Evolutionary conservation across 2,888 invertebrate genomes (phyloP).

Genomic region (Drosophila subsilvestris): DNA sequence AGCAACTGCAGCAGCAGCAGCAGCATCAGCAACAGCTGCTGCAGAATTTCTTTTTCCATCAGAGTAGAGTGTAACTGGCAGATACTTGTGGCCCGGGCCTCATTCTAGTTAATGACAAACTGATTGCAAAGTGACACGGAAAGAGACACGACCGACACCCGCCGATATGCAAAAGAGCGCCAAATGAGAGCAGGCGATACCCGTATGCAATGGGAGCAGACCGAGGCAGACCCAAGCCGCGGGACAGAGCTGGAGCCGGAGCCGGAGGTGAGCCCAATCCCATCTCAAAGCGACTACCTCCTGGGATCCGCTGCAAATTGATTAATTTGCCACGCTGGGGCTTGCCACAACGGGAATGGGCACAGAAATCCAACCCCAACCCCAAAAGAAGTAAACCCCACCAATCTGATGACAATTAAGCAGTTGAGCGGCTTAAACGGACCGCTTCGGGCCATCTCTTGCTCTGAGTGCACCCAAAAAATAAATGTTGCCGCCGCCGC

Average conservation of each 20-base stretch:
- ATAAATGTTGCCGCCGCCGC: conserved; percentile 42
- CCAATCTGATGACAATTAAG: conserved; percentile 74
- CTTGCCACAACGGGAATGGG: conserved; percentile 64
- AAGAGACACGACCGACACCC: conserved; percentile 38
- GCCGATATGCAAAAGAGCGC: conserved; percentile 30
- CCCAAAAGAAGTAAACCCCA: conserved; percentile 43
- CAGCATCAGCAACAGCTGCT: conserved; percentile 20
- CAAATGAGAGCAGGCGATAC: conserved; percentile 32
- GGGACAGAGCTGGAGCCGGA: conserved; percentile 3
- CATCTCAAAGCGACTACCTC: background rate
- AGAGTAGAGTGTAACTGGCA: conserved; percentile 39
- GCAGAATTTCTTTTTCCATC: conserved; percentile 36
- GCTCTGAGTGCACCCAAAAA: conserved; percentile 40
- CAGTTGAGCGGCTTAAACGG: conserved; percentile 79
- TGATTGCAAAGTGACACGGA: conserved; percentile 56
- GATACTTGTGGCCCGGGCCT: conserved; percentile 16
- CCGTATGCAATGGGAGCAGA: conserved; percentile 28
- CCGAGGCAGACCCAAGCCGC: background rate
- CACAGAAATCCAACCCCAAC: conserved; percentile 23
- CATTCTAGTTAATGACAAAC: conserved; percentile 54
- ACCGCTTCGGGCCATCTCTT: background rate
- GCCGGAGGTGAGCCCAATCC: conserved; percentile 14
- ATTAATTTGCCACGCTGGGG: conserved; percentile 68
- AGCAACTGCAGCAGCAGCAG: conserved; percentile 17
- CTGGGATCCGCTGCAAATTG: conserved; percentile 62